Base-by-base conservation (phyloP, 2,113 vertebrate genomes). In the Ceyx cyanopectus region DNA sequence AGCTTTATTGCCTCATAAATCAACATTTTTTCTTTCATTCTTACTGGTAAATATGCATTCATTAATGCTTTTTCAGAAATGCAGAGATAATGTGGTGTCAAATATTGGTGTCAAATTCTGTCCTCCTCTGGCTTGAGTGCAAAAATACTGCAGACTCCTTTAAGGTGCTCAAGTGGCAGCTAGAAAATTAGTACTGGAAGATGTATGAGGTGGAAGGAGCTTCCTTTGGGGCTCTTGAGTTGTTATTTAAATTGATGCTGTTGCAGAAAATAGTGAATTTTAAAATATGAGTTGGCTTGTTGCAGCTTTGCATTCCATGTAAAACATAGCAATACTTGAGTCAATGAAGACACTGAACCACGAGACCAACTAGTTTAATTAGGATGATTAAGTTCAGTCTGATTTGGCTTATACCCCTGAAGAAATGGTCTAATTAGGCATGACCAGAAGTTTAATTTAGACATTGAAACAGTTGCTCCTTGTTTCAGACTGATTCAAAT, bases 361-460 rank as follows among this genome's bases (percentile, higher is more conserved):
- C 43, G 34, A 77, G 63, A 56, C 56, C 1, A 2, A 24, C 12
- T 85, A 11, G 12, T 81, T 80, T 70, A 60, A 91, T 76, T 91
- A 43, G 32, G 40, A 74, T 54, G 24, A 67, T 66, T 82, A 87
- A 77, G 37, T 87, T 92, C 43, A 60, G 29, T 91, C 72, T 89
- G 26, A 67, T 69, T 75, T 66, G 63, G 22, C 37, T 90, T 80
- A 80, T 74, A 46, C 17, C 40, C 10, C n/a, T 70, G 56, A 95
- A 85, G 65, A 92, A 83, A 87, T 46, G 20, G 34, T 83, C 72
- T 85, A 67, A 94, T 96, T 88, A 83, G 29, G 43, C n/a, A 30
- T 89, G 81, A 92, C 75, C n/a, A 66, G 60, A 63, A 69, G 51
- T 82, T 70, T 85, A 89, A 78, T 92, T 83, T 68, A 80, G 60